A percentile compares a stretch with the other conserved stretches of the same genome.
These are phyloP conservation scores for Melanotaenia duboulayi DNA, from an alignment of 2,113 vertebrate species.

Conservation along the genomic window DNA sequence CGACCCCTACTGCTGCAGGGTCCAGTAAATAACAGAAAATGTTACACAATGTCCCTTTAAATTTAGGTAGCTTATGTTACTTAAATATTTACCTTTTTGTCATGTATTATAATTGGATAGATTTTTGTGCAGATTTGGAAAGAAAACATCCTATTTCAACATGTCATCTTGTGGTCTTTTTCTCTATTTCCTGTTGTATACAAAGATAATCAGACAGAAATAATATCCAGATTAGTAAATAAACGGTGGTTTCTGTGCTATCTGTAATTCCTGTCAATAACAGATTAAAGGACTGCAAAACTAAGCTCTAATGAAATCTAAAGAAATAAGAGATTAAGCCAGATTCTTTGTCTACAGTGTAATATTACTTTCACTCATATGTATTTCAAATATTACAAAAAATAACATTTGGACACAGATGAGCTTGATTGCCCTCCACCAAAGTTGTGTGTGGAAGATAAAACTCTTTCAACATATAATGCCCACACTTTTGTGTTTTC, in stretches of 20 bases:
- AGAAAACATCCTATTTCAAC: background rate
- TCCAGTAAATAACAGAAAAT: too few relatives aligned
- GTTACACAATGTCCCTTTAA: too few relatives aligned
- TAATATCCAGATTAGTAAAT: conserved; percentile 3
- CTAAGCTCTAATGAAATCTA: background rate
- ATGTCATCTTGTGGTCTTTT: background rate
- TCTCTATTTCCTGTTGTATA: background rate
- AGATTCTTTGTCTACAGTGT: background rate
- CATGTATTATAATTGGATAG: background rate
- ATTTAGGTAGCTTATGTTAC: too few relatives aligned
- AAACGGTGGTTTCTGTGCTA: background rate
- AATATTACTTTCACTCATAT: background rate
- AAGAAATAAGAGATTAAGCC: background rate
- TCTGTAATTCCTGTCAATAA: background rate
- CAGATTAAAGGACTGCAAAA: background rate
- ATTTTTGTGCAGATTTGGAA: background rate
- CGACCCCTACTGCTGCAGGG: too few relatives aligned
- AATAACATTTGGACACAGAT: background rate
- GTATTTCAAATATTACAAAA: background rate
- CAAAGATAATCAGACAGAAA: background rate
- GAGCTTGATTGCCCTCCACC: background rate
- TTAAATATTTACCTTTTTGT: too few relatives aligned
- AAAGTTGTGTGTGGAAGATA: background rate
- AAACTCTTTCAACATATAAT: background rate
- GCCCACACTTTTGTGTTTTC: background rate